Evolutionary conservation across 1,140 invertebrate genomes (phyloP), one percentile per base, ranked within the genome.

Genomic region (Drosophila nasuta): DNA sequence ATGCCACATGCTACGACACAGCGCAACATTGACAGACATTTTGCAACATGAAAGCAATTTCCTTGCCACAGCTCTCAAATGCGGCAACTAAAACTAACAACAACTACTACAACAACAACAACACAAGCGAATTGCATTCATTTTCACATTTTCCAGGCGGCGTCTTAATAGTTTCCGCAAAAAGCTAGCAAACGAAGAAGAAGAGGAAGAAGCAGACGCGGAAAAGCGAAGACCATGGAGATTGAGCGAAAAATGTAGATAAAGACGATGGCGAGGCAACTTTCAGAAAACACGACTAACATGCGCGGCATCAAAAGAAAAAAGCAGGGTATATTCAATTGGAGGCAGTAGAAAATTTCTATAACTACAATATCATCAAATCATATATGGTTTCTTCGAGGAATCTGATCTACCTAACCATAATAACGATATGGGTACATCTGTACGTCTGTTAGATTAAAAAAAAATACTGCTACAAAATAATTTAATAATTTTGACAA

Each of bases 101-200:
- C 38, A 35, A 30, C 64, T 57, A 41, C 35, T 7, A 33, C 49
- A 59, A 13, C 35, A 11, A 33, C 49, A 59, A 13, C 54, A 75
- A 72, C 66, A 72, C 13, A 48, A 48, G 76, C 35, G 35, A 79
- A 79, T 82, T 87, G 74, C 78, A 75, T 88, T 82, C 79, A 88
- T 88, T 88, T 87, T 87, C 82, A 82, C 82, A 87, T 87, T 87
- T 88, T 82, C 65, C 69, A 79, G 76, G 76, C 68, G 73, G 76
- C 79, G 52, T 63, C 67, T 81, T 79, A 86, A 86, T 81, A 86
- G 82, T 86, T 86, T 86, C 82, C 80, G 78, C 81, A 72, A 70
- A 87, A 73, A 75, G 57, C 13, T 41, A 33, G 30, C 17, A 66
- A 64, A 51, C 7, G 35, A 58, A 64, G 45, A 35, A 25, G 20